Evolutionary conservation across 1,140 invertebrate genomes (phyloP).

Genomic region (Ditylenchus dipsaci): DNA sequence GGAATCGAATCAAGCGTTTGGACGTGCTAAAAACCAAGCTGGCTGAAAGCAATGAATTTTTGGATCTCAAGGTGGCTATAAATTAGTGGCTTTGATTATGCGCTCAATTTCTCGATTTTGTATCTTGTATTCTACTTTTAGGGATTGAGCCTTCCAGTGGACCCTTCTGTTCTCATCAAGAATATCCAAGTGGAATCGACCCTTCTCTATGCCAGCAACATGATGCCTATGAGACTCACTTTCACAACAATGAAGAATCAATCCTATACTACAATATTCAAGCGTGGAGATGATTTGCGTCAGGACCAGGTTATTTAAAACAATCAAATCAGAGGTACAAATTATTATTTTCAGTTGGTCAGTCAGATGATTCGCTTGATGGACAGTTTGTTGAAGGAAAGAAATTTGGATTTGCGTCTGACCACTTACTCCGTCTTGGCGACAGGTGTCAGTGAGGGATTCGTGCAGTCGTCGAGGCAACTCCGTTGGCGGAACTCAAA

Average conservation of each 20-base stretch:
- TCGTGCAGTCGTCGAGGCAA: constrained; percentile 88
- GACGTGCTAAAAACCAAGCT: constrained; percentile 15
- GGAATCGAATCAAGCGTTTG: constrained; percentile 81
- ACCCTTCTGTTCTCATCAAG: constrained; percentile 66
- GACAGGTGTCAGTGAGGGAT: constrained; percentile 84
- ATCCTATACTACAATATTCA: constrained; percentile 94
- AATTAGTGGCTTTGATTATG: too few species aligned
- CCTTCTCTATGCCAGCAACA: constrained; percentile 85
- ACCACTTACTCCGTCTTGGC: constrained; percentile 89
- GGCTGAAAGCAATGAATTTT: constrained; percentile 72
- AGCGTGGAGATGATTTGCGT: constrained; percentile 87
- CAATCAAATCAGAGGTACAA: constrained; percentile 64
- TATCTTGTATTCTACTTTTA: constrained; percentile 60
- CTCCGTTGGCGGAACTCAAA: constrained; percentile 43
- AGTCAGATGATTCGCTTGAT: constrained; percentile 91
- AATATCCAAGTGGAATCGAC: constrained; percentile 80
- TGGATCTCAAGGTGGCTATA: constrained; percentile 66
- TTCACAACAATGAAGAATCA: constrained; percentile 69
- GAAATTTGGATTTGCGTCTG: constrained; percentile 88
- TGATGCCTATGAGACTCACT: constrained; percentile 90
- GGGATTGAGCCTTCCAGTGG: constrained; percentile 48
- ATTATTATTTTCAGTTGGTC: constrained; percentile 65
- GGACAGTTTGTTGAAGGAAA: constrained; percentile 80
- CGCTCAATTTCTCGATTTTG: background rate
- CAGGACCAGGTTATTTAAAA: constrained; percentile 90